Conservation (phyloP, 2,797 vertebrate genomes). For the Gambelia wislizenii region DNA sequence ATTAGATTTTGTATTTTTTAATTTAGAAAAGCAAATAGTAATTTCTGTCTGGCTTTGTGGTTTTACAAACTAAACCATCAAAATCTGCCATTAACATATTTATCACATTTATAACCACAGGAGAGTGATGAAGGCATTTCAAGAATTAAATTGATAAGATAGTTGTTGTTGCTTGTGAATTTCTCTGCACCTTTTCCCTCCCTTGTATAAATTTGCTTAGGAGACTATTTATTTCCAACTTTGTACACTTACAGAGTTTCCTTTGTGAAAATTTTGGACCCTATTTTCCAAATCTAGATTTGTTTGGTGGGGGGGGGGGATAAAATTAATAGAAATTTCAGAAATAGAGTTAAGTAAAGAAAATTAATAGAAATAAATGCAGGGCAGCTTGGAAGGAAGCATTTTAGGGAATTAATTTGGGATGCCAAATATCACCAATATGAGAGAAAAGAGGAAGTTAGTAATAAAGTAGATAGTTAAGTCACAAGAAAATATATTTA, state of each 20-base stretch:
- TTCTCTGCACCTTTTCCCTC: background rate
- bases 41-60: constrained; percentile 32
- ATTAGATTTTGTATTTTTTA: constrained; percentile 46
- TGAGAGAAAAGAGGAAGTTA: background rate
- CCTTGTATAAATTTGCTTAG: background rate
- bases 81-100: constrained; percentile 12
- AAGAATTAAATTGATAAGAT: constrained; percentile 13
- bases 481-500: background rate
- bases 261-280: background rate
- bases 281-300: background rate
- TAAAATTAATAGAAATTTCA: background rate
- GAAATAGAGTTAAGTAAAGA: too few species aligned
- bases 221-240: background rate
- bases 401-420: background rate
- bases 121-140: background rate
- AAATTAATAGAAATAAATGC: background rate
- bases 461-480: constrained; percentile 30
- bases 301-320: background rate
- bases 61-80: constrained; percentile 55
- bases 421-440: background rate
- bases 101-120: constrained; percentile 1
- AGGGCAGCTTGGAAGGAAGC: background rate
- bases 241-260: background rate
- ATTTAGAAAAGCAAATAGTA: constrained; percentile 20
- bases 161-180: background rate